Evolutionary conservation across 2,797 vertebrate species (phyloP), one percentile per base, ranked within the genome.

Genomic region (Buceros bicornis): DNA sequence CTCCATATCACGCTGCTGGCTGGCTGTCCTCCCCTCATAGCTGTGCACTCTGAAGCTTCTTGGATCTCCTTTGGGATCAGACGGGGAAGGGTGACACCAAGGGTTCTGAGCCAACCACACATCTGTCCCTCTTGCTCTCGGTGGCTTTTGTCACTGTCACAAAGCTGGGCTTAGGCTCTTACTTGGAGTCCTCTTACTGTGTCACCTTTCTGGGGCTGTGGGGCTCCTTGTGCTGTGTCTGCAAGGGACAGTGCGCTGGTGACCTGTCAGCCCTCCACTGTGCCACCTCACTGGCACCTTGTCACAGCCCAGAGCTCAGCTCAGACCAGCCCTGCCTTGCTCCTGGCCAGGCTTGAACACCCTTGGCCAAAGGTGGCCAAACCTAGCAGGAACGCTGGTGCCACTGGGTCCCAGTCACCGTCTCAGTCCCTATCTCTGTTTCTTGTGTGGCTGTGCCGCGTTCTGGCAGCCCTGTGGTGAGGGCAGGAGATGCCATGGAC

Each of bases 341-440:
- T 76, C 28, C 57, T 0, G 0, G 24, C 35, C 1, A 1, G 35
- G 24, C 17, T 80, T 8, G 2, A 33, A 28, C 26, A 18, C 11
- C 17, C 26, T 35, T 58, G 58, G 67, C 37, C 35, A 66, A 51
- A 72, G 33, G 17, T 21, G 51, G 42, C 29, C 79, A 61, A 64
- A 84, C 28, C 13, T 37, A 20, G 8, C 5, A 64, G 66, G 85
- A 79, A 8, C 5, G 2, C 15, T 42, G 48, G 9, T 89, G n/a
- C 50, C 43, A 10, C 70, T 40, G 53, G 31, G 17, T 33, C 31
- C 53, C 35, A 45, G 54, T 60, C 1, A 7, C 71, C 35, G 8
- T 40, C 67, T 20, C 69, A 33, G 17, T 54, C 53, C 33, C 43
- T 43, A 1, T 47, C 24, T 33, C 60, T 17, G 51, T 73, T 43